Conservation (phyloP, 2,888 invertebrate genomes). For the Cephus sareptanus region DNA sequence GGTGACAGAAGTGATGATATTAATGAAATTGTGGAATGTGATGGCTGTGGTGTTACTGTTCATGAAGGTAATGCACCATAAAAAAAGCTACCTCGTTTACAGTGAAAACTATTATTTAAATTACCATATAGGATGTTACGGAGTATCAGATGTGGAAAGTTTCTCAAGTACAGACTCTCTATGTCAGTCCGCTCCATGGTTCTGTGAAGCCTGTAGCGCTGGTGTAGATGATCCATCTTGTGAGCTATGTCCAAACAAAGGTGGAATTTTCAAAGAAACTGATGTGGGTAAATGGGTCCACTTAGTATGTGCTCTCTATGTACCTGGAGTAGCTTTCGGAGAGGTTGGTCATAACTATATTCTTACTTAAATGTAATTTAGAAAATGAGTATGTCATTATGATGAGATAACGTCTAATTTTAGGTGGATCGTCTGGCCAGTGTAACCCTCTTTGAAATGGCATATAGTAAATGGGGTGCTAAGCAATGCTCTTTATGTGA, state of each 20-base stretch:
- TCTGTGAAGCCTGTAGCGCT: constrained; percentile 97
- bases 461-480: constrained; percentile 96
- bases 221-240: constrained; percentile 90
- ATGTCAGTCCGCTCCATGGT: constrained; percentile 98
- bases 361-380: background rate
- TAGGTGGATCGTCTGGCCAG: constrained; percentile 87
- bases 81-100: background rate
- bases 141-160: constrained; percentile 91
- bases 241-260: constrained; percentile 94
- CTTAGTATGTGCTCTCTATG: constrained; percentile 96
- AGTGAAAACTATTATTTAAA: background rate
- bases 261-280: constrained; percentile 95
- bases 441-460: constrained; percentile 96
- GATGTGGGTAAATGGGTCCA: constrained; percentile 99
- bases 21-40: constrained; percentile 97
- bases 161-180: constrained; percentile 93
- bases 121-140: constrained; percentile 81
- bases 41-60: constrained; percentile 95
- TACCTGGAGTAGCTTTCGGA: constrained; percentile 96
- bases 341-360: constrained; percentile 72
- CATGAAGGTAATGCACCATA: constrained; percentile 80
- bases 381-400: background rate
- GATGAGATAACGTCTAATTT: constrained; percentile 2
- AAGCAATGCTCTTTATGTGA: constrained; percentile 91
- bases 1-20: constrained; percentile 92